Evolutionary conservation across 2,888 invertebrate species (phyloP).

Genomic region (Drosophila niveifrons): DNA sequence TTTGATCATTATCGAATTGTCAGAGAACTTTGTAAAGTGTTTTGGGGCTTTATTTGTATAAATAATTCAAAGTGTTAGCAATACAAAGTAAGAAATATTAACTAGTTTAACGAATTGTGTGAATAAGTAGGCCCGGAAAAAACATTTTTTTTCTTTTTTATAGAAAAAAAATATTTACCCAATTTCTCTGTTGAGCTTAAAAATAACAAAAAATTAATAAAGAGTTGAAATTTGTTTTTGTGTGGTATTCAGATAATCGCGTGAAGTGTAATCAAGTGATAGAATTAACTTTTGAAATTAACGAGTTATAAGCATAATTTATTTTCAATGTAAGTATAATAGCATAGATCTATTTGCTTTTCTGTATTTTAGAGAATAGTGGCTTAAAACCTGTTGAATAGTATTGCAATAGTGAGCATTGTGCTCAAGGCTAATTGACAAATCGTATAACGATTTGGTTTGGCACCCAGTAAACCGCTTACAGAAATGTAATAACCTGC

Average conservation of each 20-base stretch:
- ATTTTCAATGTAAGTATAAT: slow-evolving; percentile 34
- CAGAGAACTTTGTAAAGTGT: slow-evolving; percentile 16
- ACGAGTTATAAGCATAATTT: slow-evolving; percentile 25
- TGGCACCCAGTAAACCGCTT: slow-evolving; percentile 15
- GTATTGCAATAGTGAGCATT: not conserved
- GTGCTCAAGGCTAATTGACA: slow-evolving; percentile 4
- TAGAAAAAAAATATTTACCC: not conserved
- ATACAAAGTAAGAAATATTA: not conserved
- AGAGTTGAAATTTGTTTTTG: slow-evolving; percentile 19
- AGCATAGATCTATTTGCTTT: not conserved
- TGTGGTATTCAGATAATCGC: slow-evolving; percentile 4
- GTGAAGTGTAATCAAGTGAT: not conserved
- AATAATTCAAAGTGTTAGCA: slow-evolving; percentile 15
- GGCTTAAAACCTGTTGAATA: not conserved
- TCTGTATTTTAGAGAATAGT: not conserved
- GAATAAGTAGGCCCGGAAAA: slow-evolving; percentile 25
- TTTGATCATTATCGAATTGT: slow-evolving; percentile 31
- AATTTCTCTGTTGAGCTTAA: slow-evolving; percentile 27
- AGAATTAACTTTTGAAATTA: slow-evolving; percentile 36
- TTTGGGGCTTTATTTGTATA: slow-evolving; percentile 6
- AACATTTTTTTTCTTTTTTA: not conserved
- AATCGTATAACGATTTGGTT: slow-evolving; percentile 21
- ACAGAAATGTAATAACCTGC: slow-evolving; percentile 23
- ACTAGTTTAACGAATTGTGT: not conserved
- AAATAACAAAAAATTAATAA: slow-evolving; percentile 21